Evolutionary conservation across 2,113 vertebrate species (phyloP).

Genomic region (Campylomormyrus tamandua): DNA sequence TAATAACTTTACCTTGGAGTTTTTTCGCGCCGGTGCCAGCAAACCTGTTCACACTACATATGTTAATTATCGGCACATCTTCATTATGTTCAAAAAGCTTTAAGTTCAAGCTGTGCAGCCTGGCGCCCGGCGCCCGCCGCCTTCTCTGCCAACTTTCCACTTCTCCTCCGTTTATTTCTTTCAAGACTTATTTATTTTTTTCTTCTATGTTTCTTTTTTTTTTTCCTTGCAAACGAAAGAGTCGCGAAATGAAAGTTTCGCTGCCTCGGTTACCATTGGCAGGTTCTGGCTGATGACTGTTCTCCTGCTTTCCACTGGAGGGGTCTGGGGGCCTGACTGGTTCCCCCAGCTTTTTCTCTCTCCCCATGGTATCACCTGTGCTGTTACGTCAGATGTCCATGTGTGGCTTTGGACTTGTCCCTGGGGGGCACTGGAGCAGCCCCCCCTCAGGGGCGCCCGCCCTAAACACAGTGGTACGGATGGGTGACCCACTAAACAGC

Average conservation of each 20-base stretch:
- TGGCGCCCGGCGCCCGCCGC: slow-evolving; percentile 80
- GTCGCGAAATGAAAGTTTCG: slow-evolving; percentile 63
- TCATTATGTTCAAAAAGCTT: slow-evolving; percentile 99
- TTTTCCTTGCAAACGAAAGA: slow-evolving; percentile 55
- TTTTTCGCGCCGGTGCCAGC: slow-evolving; percentile 92
- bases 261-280: neutral
- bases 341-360: neutral
- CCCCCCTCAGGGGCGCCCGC: neutral
- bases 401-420: neutral
- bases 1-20: slow-evolving; percentile 99
- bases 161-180: slow-evolving; percentile 63
- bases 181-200: slow-evolving; percentile 36
- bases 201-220: slow-evolving; percentile 15
- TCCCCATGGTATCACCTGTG: neutral
- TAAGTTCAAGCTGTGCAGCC: slow-evolving; percentile 99
- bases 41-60: slow-evolving; percentile 99
- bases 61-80: slow-evolving; percentile 99
- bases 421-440: neutral
- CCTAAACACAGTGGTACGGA: neutral
- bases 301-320: neutral
- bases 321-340: neutral
- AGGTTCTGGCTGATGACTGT: slow-evolving; percentile 20
- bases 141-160: slow-evolving; percentile 87
- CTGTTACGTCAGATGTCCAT: neutral
- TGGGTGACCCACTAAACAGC: neutral